Percentiles rank a stretch among this genome's conserved stretches.
These are phyloP conservation scores for Eremophila alpestris DNA, from an alignment of 2,797 vertebrate species.

Conservation along the genomic window DNA sequence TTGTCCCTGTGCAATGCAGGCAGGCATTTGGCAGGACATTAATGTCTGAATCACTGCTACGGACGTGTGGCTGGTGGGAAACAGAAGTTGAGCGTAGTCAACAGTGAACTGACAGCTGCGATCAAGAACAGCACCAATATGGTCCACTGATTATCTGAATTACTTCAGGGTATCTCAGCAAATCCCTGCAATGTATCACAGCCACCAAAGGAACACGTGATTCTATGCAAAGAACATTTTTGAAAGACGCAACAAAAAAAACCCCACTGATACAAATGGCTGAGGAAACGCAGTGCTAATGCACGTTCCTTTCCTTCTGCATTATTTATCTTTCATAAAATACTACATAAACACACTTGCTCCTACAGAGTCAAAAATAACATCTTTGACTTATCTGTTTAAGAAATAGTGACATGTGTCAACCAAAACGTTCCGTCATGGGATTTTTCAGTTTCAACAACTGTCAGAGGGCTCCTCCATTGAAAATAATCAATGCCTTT, in stretches of 20 bases:
- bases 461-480: conserved; percentile 68
- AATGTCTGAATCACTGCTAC: background rate
- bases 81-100: conserved; percentile 5
- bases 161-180: conserved; percentile 39
- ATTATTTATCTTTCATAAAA: conserved; percentile 50
- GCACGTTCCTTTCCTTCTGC: background rate
- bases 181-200: conserved; percentile 2
- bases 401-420: conserved; percentile 66
- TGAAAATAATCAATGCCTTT: conserved; percentile 77
- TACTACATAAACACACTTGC: conserved; percentile 12
- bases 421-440: conserved; percentile 25
- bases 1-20: background rate
- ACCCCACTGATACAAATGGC: background rate
- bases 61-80: background rate
- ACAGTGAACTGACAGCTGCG: background rate
- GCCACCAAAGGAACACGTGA: background rate
- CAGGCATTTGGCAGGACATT: background rate
- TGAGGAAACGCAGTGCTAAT: background rate
- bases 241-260: background rate
- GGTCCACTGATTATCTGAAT: conserved; percentile 31
- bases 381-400: conserved; percentile 59
- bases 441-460: conserved; percentile 58
- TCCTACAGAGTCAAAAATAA: background rate
- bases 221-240: background rate
- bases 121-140: background rate